Evolutionary conservation across 2,797 vertebrate genomes (phyloP), one percentile per base, ranked within the genome.

Genomic region (Urosaurus nigricauda): DNA sequence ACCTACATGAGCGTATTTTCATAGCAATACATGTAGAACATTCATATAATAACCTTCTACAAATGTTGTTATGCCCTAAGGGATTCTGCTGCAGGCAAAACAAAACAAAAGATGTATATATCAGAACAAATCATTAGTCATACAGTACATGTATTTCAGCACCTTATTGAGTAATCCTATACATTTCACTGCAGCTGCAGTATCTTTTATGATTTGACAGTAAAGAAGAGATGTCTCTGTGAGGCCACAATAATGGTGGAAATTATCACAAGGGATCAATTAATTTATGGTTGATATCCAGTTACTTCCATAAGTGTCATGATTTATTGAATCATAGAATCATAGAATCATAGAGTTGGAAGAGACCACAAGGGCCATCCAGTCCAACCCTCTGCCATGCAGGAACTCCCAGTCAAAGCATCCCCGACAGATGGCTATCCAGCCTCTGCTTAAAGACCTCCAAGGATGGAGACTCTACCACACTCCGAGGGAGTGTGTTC

Each of bases 1-100:
- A 68, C 0, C 0, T 85, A 75, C 73, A 86, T 51, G 89, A 84
- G 19, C 92, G 32, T 70, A 24, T 71, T 92, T 53, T 88, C 51
- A 40, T 56, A 56, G 51, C 4, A 21, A 37, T 68, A 83, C 14
- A 5, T 70, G 16, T 70, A 68, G 8, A 83, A 68, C 16, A 83
- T 75, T 4, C 73, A 26, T 75, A 58, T 32, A 56, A 56, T 56
- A 51, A 53, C 5, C 5, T 4, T 4, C 26, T 53, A 47, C 47
- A 79, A 79, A 53, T 8, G 2, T 60, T 51, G 17, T 35, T 83
- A 32, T 51, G 43, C 79, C 53, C 9, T 56, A 60, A 81, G 35
- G n/a, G 17, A 40, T 60, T 60, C 19, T 40, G 19, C 11, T 60
- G 8, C 56, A 37, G 16, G 56, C 65, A 32, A 79, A 79, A 53